A percentile compares a stretch with the other conserved stretches of the same genome.
phyloP scores from a whole-genome alignment of 1,140 invertebrate species.

The Brachionus rotundiformis region DNA sequence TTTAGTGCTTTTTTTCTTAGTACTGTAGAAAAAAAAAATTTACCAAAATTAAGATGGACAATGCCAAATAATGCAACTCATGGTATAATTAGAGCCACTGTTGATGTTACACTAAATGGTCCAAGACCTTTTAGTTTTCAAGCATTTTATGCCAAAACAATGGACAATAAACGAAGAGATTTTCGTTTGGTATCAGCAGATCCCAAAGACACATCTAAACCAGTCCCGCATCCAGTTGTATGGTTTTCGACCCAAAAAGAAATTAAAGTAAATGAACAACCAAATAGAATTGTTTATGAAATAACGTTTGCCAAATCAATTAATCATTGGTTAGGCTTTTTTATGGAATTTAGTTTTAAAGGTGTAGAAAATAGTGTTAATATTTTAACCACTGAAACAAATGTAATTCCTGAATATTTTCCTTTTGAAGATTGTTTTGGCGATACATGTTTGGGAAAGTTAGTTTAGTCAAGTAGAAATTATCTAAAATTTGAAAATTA shows the following conservation, averaged over 20 bases:
- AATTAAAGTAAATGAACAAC: not conserved
- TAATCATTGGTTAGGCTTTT: conserved; percentile 56
- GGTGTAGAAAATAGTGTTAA: conserved; percentile 55
- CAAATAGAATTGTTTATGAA: not conserved
- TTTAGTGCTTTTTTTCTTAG: conserved; percentile 56
- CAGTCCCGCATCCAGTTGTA: not conserved
- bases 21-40: conserved; percentile 45
- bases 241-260: not conserved
- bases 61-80: conserved; percentile 32
- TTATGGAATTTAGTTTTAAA: conserved; percentile 56
- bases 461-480: conserved; percentile 54
- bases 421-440: conserved; percentile 58
- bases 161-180: conserved; percentile 36
- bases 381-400: conserved; percentile 57
- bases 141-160: not conserved
- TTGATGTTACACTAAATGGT: not conserved
- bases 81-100: conserved; percentile 11
- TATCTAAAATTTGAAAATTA: too few relatives aligned
- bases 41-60: conserved; percentile 44
- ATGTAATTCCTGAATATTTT: conserved; percentile 58
- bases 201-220: not conserved
- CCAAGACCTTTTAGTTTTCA: not conserved
- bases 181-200: conserved; percentile 8
- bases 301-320: conserved; percentile 53
- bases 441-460: conserved; percentile 55